A percentile compares a stretch with the other conserved stretches of the same genome.
Conservation (phyloP, 2,888 invertebrate species). For the Plutella xylostella region DNA sequence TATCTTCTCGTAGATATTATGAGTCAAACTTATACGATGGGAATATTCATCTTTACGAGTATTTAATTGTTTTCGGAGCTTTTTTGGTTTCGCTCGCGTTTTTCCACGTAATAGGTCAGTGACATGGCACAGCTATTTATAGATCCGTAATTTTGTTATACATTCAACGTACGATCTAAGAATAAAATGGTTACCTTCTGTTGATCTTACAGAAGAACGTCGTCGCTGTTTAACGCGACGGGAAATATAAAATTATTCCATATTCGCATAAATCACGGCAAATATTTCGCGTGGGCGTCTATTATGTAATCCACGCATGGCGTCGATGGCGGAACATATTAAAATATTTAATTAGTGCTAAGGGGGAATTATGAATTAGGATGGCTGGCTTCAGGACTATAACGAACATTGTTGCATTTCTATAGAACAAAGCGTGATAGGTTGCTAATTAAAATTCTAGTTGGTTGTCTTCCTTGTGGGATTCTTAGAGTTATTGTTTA, state of each 20-base stretch:
- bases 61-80: conserved; percentile 51
- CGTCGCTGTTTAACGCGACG: neutral
- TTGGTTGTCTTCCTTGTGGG: conserved; percentile 17
- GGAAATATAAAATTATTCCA: conserved; percentile 5
- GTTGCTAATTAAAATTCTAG: conserved; percentile 48
- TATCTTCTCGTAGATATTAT: conserved; percentile 52
- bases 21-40: conserved; percentile 50
- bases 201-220: neutral
- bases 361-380: conserved; percentile 27
- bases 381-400: conserved; percentile 19
- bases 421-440: conserved; percentile 39
- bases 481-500: conserved; percentile 23
- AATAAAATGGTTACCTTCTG: neutral
- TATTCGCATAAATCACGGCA: conserved; percentile 6
- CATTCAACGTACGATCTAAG: neutral
- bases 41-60: conserved; percentile 47
- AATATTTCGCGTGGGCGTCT: conserved; percentile 5
- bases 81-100: conserved; percentile 32
- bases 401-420: conserved; percentile 40
- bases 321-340: conserved; percentile 46
- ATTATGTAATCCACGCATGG: conserved; percentile 5
- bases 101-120: conserved; percentile 19
- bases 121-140: neutral
- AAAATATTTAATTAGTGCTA: conserved; percentile 58
- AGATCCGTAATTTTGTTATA: too few species aligned